Conservation (phyloP, 2,797 vertebrate genomes). For the Passerculus sandwichensis region DNA sequence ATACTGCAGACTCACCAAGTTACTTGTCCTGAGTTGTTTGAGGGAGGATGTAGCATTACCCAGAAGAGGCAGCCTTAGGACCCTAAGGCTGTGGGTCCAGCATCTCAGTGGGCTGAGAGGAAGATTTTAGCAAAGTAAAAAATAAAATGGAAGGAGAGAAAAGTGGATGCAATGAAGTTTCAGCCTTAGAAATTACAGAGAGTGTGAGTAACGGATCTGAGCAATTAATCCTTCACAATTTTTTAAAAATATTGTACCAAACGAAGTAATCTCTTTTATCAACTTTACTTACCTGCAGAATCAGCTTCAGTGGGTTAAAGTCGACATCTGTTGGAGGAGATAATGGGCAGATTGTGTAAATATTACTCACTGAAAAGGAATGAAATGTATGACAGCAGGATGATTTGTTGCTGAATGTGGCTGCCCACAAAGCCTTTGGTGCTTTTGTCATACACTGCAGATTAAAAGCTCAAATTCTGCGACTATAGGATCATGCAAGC, state of each 20-base stretch:
- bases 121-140: not conserved
- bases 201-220: not conserved
- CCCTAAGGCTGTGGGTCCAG: not conserved
- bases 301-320: not conserved
- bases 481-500: constrained; percentile 29
- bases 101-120: not conserved
- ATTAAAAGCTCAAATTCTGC: constrained; percentile 58
- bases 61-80: not conserved
- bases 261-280: not conserved
- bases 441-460: not conserved
- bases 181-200: not conserved
- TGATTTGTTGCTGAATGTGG: constrained; percentile 36
- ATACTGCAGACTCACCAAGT: not conserved
- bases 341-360: not conserved
- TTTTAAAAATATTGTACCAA: not conserved
- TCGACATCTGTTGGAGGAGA: not conserved
- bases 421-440: constrained; percentile 39
- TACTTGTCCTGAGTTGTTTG: not conserved
- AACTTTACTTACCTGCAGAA: not conserved
- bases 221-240: not conserved
- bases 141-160: not conserved
- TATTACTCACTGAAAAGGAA: constrained; percentile 32
- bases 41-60: not conserved
- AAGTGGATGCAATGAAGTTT: not conserved
- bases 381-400: not conserved